Evolutionary conservation across 1,140 invertebrate genomes (phyloP).

Genomic region (Rhopalosiphum maidis): DNA sequence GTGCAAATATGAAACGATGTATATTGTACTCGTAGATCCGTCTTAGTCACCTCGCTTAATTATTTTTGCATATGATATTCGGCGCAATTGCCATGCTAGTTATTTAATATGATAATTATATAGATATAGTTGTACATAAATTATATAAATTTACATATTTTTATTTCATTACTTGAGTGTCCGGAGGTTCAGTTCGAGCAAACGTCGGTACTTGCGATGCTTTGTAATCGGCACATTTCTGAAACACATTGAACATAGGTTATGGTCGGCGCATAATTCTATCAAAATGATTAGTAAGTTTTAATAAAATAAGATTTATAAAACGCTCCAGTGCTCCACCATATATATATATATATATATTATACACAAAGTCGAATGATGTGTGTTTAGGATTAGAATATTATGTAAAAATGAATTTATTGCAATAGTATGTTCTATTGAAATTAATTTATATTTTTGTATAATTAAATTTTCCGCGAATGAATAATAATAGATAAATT

Average conservation of each 20-base stretch:
- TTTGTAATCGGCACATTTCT: conserved; percentile 93
- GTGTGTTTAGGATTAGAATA: background rate
- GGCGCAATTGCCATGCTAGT: too few species aligned
- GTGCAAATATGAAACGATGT: too few species aligned
- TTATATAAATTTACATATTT: background rate
- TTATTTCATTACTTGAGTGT: conserved; percentile 75
- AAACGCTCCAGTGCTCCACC: background rate
- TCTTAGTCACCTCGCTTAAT: too few species aligned
- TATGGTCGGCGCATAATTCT: background rate
- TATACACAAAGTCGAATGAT: background rate
- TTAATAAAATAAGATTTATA: conserved; percentile 16
- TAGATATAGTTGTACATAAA: background rate
- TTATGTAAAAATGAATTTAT: background rate
- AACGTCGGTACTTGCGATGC: conserved; percentile 89
- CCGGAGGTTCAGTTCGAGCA: conserved; percentile 91
- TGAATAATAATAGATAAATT: background rate
- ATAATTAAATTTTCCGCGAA: background rate
- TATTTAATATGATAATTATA: too few species aligned
- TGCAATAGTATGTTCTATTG: background rate
- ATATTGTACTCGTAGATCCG: too few species aligned
- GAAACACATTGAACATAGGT: conserved; percentile 64
- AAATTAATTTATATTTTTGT: background rate
- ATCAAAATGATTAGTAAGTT: background rate
- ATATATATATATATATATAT: background rate
- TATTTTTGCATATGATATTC: too few species aligned